A percentile compares a stretch with the other conserved stretches of the same genome.
phyloP scores from a whole-genome alignment of 2,113 vertebrate species.

The Vulpes vulpes region DNA sequence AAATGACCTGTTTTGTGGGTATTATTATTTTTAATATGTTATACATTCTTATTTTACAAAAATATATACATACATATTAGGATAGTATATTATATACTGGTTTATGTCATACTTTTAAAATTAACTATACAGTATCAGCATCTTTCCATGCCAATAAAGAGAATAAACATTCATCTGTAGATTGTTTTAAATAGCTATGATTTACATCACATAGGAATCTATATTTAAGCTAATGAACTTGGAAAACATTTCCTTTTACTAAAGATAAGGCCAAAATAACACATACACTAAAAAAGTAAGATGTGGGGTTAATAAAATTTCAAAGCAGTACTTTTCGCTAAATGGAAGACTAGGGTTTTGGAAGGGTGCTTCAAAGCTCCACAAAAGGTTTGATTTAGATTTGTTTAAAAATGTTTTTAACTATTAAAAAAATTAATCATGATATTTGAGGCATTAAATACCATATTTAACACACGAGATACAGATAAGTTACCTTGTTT shows the following conservation, averaged over 20 bases:
- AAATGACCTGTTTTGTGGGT: background rate
- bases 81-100: background rate
- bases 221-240: slow-evolving; percentile 18
- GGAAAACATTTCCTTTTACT: slow-evolving; percentile 10
- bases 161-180: background rate
- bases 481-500: background rate
- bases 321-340: background rate
- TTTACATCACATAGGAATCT: background rate
- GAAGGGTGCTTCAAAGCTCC: background rate
- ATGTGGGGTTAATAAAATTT: background rate
- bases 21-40: background rate
- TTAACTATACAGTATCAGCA: background rate
- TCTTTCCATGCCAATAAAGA: background rate
- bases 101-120: slow-evolving; percentile 37
- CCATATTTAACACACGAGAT: background rate
- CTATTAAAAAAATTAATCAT: slow-evolving; percentile 30
- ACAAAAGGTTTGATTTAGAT: background rate
- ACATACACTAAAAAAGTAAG: background rate
- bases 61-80: background rate
- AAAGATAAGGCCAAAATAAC: background rate
- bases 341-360: background rate
- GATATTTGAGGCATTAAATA: background rate
- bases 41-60: slow-evolving; percentile 31
- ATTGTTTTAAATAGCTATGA: background rate
- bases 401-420: slow-evolving; percentile 25